These are phyloP conservation scores for Steinernema hermaphroditum DNA, from an alignment of 2,888 invertebrate species.

Conservation along the genomic window DNA sequence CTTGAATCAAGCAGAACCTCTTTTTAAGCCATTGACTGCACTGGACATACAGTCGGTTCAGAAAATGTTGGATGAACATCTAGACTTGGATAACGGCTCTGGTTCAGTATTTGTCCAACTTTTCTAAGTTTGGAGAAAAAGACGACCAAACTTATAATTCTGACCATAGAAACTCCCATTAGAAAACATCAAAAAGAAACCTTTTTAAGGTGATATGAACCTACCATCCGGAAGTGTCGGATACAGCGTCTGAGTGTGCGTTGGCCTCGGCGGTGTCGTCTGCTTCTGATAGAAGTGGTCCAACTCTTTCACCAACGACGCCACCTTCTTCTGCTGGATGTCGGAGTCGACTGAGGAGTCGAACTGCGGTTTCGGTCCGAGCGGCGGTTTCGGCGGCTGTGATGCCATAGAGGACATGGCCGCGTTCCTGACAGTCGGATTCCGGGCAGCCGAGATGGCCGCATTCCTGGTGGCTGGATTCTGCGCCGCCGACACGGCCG, in stretches of 20 bases:
- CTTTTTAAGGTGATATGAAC: background rate
- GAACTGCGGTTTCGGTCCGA: background rate
- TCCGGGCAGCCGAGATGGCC: constrained; percentile 40
- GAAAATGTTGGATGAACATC: too few relatives aligned
- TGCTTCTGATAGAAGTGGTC: constrained; percentile 10
- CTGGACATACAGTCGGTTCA: too few relatives aligned
- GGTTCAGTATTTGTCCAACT: too few relatives aligned
- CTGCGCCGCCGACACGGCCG: constrained; percentile 44
- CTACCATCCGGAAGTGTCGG: background rate
- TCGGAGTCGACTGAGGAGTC: background rate
- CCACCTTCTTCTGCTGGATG: background rate
- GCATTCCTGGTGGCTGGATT: constrained; percentile 44
- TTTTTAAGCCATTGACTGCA: background rate
- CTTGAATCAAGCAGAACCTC: background rate
- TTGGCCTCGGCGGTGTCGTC: background rate
- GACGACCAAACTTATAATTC: too few relatives aligned
- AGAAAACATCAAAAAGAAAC: too few relatives aligned
- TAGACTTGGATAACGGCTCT: too few relatives aligned
- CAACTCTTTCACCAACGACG: background rate
- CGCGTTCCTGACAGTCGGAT: constrained; percentile 16
- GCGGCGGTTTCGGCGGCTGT: background rate
- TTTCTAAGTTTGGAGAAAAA: too few relatives aligned
- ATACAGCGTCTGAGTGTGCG: background rate
- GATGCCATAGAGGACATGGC: background rate
- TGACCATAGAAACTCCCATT: too few relatives aligned